Conservation (phyloP, 2,113 vertebrate genomes). For the Colossoma macropomum region DNA sequence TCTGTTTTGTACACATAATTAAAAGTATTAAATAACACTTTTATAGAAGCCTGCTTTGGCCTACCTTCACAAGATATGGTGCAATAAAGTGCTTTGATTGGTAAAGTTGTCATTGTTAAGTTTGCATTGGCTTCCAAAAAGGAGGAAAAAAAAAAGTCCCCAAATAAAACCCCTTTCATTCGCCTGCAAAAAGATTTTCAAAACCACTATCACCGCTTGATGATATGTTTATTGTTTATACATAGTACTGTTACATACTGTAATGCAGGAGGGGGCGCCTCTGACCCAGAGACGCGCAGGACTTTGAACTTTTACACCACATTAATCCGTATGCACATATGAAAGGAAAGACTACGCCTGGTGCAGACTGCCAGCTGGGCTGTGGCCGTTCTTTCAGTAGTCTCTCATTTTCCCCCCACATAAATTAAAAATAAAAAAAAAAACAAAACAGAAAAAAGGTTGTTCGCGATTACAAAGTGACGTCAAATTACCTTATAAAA, state of each 20-base stretch:
- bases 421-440: conserved; percentile 38
- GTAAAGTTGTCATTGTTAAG: conserved; percentile 66
- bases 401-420: conserved; percentile 42
- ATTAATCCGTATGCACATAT: conserved; percentile 34
- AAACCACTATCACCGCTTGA: conserved; percentile 35
- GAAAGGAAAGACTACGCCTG: conserved; percentile 39
- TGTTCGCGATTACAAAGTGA: conserved; percentile 46
- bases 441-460: conserved; percentile 27
- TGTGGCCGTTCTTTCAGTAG: conserved; percentile 46
- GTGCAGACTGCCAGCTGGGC: conserved; percentile 30
- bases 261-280: conserved; percentile 40
- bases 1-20: conserved; percentile 85
- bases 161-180: background rate
- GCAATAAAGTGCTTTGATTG: conserved; percentile 85
- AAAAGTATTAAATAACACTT: conserved; percentile 81
- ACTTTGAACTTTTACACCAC: conserved; percentile 48
- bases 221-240: conserved; percentile 64
- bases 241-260: conserved; percentile 58
- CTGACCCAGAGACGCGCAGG: conserved; percentile 4
- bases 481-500: conserved; percentile 25
- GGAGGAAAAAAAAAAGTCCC: background rate
- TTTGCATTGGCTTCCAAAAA: conserved; percentile 2
- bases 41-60: conserved; percentile 82
- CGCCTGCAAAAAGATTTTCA: background rate
- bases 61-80: conserved; percentile 80